Base-by-base conservation (phyloP, 2,113 vertebrate species). In the Chloropsis cyanopogon region DNA sequence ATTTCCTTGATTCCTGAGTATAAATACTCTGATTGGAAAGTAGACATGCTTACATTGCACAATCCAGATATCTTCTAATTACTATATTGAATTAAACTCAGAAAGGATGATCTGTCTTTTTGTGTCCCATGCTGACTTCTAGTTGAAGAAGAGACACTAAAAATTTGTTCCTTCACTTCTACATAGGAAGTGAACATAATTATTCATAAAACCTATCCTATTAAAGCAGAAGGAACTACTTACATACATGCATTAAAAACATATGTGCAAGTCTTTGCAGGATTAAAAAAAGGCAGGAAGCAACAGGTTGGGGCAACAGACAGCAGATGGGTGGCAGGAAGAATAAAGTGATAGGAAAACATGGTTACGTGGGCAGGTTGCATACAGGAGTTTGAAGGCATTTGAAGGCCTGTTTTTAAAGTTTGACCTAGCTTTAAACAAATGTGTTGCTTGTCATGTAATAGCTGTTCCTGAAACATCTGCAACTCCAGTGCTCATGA, bases 271-370 rank as follows among this genome's bases (percentile, higher is more conserved):
- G 85, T 90, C 71, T 66, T 79, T 77, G 64, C 78, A 94, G 68
- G 82, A 96, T 71, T 80, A 64, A 91, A 88, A 88, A 86, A 63
- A 92, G 84, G 93, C 87, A 93, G 64, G 90, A 96, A 94, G 76
- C 75, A 92, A 96, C 94, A 86, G 71, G 85, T 11, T 92, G 28
- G 68, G 87, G 63, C 92, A 96, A 73, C 33, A 88, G 37, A 76
- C 47, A 91, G 11, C 59, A 88, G 44, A 89, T 78, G 44, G 35
- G 72, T 73, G 56, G 64, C 91, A 91, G 60, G 50, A 80, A 88
- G 63, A 86, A 91, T 82, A 59, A 79, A 64, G n/a, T 64, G 50
- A 73, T 73, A 86, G 87, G 46, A 94, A 91, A 70, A 70, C 52
- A 66, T 5, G 20, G 50, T 73, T 94, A 91, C 2, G 19, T 54